Evolutionary conservation across 2,797 vertebrate genomes (phyloP).

Genomic region (Megaceryle alcyon): DNA sequence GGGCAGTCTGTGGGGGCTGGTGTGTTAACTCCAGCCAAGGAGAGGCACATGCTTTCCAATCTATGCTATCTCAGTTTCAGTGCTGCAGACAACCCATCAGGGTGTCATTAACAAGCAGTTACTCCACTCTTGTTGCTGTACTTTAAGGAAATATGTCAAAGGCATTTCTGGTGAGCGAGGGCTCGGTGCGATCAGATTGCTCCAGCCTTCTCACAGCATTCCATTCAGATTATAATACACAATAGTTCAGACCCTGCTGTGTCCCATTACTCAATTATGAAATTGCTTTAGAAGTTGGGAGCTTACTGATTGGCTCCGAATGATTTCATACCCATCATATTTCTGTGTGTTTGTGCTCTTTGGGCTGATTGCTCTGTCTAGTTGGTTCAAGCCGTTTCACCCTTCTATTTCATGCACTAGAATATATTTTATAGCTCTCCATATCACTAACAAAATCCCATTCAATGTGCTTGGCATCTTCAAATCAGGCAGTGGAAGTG

Average conservation of each 20-base stretch:
- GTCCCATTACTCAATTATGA: constrained; percentile 77
- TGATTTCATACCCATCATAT: constrained; percentile 77
- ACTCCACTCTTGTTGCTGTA: background rate
- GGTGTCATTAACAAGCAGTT: constrained; percentile 69
- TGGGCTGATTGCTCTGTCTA: constrained; percentile 31
- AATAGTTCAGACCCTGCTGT: constrained; percentile 76
- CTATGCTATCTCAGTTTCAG: constrained; percentile 67
- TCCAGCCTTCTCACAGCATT: constrained; percentile 72
- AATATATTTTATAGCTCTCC: background rate
- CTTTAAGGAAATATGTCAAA: constrained; percentile 68
- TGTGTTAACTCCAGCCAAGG: constrained; percentile 70
- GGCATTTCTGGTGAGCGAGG: constrained; percentile 66
- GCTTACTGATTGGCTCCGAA: constrained; percentile 70
- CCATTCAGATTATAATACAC: constrained; percentile 77
- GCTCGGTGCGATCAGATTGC: constrained; percentile 67
- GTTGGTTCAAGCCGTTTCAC: constrained; percentile 23
- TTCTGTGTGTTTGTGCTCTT: constrained; percentile 68
- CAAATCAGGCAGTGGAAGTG: background rate
- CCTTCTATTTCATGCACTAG: background rate
- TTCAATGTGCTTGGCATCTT: background rate
- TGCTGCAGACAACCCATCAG: constrained; percentile 65
- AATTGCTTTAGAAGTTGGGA: constrained; percentile 74
- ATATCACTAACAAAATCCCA: background rate
- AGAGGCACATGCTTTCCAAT: constrained; percentile 65
- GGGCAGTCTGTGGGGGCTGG: constrained; percentile 67